Evolutionary conservation across 2,797 vertebrate genomes (phyloP), one percentile per base, ranked within the genome.

Genomic region (Peromyscus nudipes): DNA sequence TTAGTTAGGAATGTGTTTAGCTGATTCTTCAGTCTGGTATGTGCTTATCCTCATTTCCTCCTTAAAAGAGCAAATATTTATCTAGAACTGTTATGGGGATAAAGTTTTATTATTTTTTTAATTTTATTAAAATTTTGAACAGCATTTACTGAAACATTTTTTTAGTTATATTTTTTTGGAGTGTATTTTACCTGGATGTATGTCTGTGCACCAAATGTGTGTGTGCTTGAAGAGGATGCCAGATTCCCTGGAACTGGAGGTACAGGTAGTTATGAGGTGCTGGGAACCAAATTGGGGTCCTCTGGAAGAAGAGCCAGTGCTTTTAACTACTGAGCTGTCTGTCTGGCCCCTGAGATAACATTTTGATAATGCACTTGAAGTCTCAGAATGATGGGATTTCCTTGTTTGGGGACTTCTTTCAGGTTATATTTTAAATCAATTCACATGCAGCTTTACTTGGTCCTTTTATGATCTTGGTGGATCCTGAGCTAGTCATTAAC

Each of bases 11-110:
- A 64, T 89, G 65, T 83, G 14, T 46, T 90, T 77, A 80, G 6
- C n/a, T 92, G 43, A 67, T 6, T 92, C 2, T 31, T n/a, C 67
- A 81, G 16, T 49, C 71, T 52, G 76, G 8, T 6, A 65, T 60
- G 62, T 73, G 34, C 13, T 96, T 34, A 65, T 8, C 27, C 37
- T 82, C 12, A 12, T 10, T 89, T 21, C 23, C 21, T 5, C 16
- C 76, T 62, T 89, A 64, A 94, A 87, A 95, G 60, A 89, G 29
- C 34, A 85, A 95, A 62, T 92, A 57, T 77, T 93, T 86, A 93
- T 83, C 76, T 85, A 46, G 57, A 79, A 21, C 71, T 27, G 7
- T 80, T 37, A 62, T 21, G 80, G 71, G 40, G 25, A 82, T 75
- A 95, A 85, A 64, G 3, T 27, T 60, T 88, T 55, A 55, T 27